These are phyloP conservation scores for Psix sp. DNA, from an alignment of 1,140 invertebrate genomes.

Conservation along the genomic window DNA sequence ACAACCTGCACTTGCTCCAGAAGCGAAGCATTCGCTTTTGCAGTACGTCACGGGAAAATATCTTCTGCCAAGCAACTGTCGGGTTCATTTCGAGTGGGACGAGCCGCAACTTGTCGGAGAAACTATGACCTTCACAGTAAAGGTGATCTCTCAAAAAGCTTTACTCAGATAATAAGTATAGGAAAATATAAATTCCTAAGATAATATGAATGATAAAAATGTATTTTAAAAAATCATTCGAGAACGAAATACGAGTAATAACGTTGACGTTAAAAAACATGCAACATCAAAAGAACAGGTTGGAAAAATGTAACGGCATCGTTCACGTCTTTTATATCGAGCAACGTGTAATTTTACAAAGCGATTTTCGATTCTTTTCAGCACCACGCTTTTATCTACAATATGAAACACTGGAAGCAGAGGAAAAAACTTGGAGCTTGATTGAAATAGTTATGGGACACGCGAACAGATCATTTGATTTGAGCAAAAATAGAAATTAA, in stretches of 20 bases:
- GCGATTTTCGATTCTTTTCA: constrained; percentile 36
- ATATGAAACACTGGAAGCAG: constrained; percentile 2
- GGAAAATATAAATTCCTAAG: no score
- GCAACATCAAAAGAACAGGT: no score
- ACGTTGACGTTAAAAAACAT: no score
- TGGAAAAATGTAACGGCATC: constrained; percentile 12
- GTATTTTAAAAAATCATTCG: no score
- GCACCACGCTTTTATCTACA: constrained; percentile 16
- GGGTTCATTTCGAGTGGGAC: constrained; percentile 89
- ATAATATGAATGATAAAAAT: no score
- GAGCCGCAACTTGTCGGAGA: constrained; percentile 91
- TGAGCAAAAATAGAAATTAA: not conserved
- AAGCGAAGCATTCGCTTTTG: constrained; percentile 91
- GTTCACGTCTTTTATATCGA: constrained; percentile 18
- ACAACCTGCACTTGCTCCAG: constrained; percentile 88
- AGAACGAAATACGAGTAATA: no score
- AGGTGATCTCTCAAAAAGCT: constrained; percentile 74
- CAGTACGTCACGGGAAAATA: constrained; percentile 95
- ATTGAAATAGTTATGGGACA: constrained; percentile 12
- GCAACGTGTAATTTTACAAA: constrained; percentile 33
- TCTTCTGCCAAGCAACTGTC: constrained; percentile 90
- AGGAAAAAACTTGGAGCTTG: constrained; percentile 12
- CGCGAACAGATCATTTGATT: not conserved
- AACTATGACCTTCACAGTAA: constrained; percentile 91
- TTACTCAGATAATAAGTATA: no score